Conservation (phyloP, 2,797 vertebrate species). For the Anguilla marmorata region DNA sequence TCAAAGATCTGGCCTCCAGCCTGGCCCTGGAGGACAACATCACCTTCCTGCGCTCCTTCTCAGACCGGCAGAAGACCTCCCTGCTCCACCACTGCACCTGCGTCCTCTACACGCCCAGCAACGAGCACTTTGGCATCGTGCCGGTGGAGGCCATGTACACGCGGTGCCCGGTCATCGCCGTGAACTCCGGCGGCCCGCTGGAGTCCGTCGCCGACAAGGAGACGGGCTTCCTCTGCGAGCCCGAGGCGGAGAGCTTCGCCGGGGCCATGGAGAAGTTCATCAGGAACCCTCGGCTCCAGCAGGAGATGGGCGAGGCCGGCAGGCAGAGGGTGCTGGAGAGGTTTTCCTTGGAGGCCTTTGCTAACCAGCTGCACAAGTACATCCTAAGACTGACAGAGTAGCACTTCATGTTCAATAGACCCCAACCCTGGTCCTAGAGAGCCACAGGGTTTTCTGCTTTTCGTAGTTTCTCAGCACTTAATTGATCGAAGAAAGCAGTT, state of each 20-base stretch:
- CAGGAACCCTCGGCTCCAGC: constrained; percentile 76
- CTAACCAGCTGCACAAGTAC: constrained; percentile 82
- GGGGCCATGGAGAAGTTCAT: constrained; percentile 86
- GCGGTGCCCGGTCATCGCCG: constrained; percentile 88
- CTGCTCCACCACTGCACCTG: constrained; percentile 77
- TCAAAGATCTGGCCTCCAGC: constrained; percentile 73
- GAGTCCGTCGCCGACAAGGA: constrained; percentile 83
- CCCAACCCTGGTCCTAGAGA: neutral
- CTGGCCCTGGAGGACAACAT: constrained; percentile 74
- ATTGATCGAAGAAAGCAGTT: neutral
- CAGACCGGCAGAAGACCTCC: constrained; percentile 85
- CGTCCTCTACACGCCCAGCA: constrained; percentile 93
- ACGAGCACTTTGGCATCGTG: constrained; percentile 97
- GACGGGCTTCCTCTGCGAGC: constrained; percentile 89
- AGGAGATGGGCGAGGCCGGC: constrained; percentile 86
- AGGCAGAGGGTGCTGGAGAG: constrained; percentile 81
- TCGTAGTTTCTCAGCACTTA: neutral
- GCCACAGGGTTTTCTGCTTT: neutral
- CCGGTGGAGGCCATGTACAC: constrained; percentile 96
- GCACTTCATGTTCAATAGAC: constrained; percentile 38
- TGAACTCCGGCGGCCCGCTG: constrained; percentile 91
- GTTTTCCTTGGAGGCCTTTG: constrained; percentile 89
- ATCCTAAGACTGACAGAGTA: constrained; percentile 77
- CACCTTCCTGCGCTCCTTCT: constrained; percentile 90
- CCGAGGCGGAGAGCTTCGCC: constrained; percentile 79